Percentiles rank a stretch among this genome's conserved stretches.
Conservation (phyloP, 1,140 invertebrate species). For the Pseudoatta argentina region DNA sequence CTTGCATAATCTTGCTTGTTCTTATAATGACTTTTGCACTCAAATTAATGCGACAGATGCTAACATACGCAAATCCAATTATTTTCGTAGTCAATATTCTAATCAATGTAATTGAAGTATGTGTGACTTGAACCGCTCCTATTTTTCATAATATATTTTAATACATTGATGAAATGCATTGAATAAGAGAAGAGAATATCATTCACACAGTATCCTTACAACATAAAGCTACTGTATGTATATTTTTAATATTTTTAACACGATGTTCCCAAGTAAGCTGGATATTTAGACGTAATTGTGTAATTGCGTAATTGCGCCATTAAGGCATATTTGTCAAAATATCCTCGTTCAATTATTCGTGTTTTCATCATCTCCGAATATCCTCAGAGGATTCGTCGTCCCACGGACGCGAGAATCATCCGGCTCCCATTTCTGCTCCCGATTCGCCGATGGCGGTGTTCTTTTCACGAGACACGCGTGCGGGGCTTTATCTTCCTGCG, state of each 20-base stretch:
- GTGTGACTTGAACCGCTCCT: not conserved
- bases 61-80: constrained; percentile 21
- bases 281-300: not conserved
- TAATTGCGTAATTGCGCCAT: not conserved
- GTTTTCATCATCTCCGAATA: not conserved
- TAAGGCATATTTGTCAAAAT: not conserved
- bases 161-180: not conserved
- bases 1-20: not conserved
- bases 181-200: not conserved
- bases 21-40: not conserved
- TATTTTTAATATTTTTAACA: not conserved
- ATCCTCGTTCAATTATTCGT: constrained; percentile 5
- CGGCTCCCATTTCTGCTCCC: constrained; percentile 18
- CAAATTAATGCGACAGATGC: not conserved
- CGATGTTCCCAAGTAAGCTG: not conserved
- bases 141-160: not conserved
- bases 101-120: not conserved
- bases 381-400: not conserved
- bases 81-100: not conserved
- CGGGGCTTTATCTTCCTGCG: constrained; percentile 60
- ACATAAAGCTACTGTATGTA: too few relatives aligned
- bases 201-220: not conserved
- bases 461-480: constrained; percentile 56
- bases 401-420: constrained; percentile 11
- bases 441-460: constrained; percentile 58